Conservation (phyloP, 2,797 vertebrate species). For the Sebastes vulpes region DNA sequence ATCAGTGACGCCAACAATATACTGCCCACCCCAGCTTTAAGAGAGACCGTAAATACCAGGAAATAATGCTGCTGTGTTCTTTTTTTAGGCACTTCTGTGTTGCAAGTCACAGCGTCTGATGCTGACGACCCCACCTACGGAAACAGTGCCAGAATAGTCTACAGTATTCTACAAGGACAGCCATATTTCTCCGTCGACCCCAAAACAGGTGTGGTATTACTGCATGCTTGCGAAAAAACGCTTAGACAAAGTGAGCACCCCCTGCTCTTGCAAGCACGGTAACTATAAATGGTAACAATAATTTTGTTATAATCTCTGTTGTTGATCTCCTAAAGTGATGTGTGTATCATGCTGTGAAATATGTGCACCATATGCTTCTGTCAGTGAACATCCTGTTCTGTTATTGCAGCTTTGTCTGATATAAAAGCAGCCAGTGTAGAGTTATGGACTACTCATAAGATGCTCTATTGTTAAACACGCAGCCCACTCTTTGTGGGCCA, state of each 20-base stretch:
- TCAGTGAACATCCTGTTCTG: conserved; percentile 27
- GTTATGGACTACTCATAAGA: conserved; percentile 53
- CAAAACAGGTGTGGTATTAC: conserved; percentile 90
- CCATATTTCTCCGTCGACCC: conserved; percentile 99
- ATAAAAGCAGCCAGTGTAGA: conserved; percentile 52
- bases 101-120: conserved; percentile 96
- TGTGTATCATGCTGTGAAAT: conserved; percentile 16
- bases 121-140: conserved; percentile 98
- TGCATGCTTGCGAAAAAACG: neutral
- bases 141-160: conserved; percentile 97
- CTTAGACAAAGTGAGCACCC: neutral
- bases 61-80: conserved; percentile 11
- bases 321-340: conserved; percentile 35
- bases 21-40: too few relatives aligned
- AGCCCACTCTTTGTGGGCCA: conserved; percentile 44
- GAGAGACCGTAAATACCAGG: too few relatives aligned
- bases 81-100: conserved; percentile 93
- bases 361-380: neutral
- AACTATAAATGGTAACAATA: conserved; percentile 19
- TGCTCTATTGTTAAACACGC: conserved; percentile 44
- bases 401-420: conserved; percentile 45
- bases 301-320: conserved; percentile 5
- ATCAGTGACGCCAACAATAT: too few relatives aligned
- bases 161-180: conserved; percentile 98
- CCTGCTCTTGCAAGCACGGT: neutral